Evolutionary conservation across 2,888 invertebrate species (phyloP).

Genomic region (Cosmia trapezina): DNA sequence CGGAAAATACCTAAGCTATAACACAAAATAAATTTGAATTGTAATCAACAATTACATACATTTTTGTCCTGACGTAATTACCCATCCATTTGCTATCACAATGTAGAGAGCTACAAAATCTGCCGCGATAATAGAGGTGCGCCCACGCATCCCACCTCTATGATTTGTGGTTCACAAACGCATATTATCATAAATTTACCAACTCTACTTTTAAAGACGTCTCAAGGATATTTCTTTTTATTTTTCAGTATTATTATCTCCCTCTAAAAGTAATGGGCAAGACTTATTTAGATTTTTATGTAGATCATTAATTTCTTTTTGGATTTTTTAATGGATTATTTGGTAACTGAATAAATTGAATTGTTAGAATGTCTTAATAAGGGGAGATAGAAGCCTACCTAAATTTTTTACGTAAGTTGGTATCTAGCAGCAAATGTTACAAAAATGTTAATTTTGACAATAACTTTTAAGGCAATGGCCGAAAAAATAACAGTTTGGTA

Average conservation of each 20-base stretch:
- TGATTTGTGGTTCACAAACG: slow-evolving; percentile 67
- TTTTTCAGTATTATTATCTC: slow-evolving; percentile 60
- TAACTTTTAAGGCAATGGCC: slow-evolving; percentile 3
- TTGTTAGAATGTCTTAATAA: slow-evolving; percentile 5
- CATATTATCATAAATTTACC: slow-evolving; percentile 80
- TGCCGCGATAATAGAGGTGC: slow-evolving; percentile 68
- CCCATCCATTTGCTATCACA: slow-evolving; percentile 59
- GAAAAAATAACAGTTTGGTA: slow-evolving; percentile 11
- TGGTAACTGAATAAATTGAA: slow-evolving; percentile 27
- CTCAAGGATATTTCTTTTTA: slow-evolving; percentile 69
- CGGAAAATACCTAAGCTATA: neutral
- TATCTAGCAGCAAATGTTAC: neutral
- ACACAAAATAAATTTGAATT: slow-evolving; percentile 25
- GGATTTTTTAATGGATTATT: slow-evolving; percentile 39
- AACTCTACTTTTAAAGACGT: slow-evolving; percentile 72
- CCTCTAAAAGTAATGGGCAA: slow-evolving; percentile 39
- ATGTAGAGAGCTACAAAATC: slow-evolving; percentile 68
- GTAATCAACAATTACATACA: slow-evolving; percentile 37
- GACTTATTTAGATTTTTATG: slow-evolving; percentile 61
- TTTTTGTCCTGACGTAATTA: slow-evolving; percentile 61
- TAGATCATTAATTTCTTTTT: slow-evolving; percentile 54
- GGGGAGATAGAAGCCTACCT: neutral
- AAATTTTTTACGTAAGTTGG: neutral
- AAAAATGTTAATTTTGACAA: slow-evolving; percentile 20
- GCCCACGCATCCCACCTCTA: slow-evolving; percentile 70